phyloP scores from a whole-genome alignment of 1,140 invertebrate genomes.

The Mamestra configurata region DNA sequence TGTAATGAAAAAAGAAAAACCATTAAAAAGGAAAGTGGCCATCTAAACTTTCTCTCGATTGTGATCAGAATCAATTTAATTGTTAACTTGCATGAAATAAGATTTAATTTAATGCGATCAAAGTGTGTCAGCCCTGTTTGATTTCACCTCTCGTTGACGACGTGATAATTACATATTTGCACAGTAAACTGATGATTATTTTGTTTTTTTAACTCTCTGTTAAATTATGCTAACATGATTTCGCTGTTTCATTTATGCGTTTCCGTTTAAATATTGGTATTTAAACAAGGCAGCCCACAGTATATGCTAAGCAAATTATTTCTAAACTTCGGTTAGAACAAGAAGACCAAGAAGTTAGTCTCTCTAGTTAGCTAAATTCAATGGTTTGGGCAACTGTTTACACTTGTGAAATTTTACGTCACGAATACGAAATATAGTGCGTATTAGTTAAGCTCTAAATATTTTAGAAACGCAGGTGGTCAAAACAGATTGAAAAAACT shows the following conservation, averaged over 20 bases:
- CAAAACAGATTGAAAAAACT: background rate
- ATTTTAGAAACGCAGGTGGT: background rate
- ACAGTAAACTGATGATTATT: conserved; percentile 8
- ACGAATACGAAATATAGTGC: background rate
- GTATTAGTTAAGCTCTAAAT: conserved; percentile 30
- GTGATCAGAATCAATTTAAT: conserved; percentile 47
- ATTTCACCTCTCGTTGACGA: conserved; percentile 8
- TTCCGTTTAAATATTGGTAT: background rate
- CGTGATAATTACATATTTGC: conserved; percentile 12
- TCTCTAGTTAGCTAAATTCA: too few relatives aligned
- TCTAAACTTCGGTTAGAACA: background rate
- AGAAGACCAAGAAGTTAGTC: background rate
- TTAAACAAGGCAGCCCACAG: background rate
- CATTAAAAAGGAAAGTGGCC: conserved; percentile 28
- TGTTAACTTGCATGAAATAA: conserved; percentile 48
- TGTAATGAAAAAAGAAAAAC: conserved; percentile 25
- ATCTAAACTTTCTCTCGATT: conserved; percentile 38
- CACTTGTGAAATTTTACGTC: background rate
- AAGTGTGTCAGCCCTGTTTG: conserved; percentile 8
- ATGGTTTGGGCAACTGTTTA: background rate
- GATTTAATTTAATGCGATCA: conserved; percentile 31
- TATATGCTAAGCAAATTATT: background rate
- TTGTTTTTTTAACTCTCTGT: conserved; percentile 20
- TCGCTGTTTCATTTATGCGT: background rate
- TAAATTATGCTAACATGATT: background rate